Evolutionary conservation across 2,113 vertebrate genomes (phyloP), one percentile per base, ranked within the genome.

Genomic region (Phainopepla nitens): DNA sequence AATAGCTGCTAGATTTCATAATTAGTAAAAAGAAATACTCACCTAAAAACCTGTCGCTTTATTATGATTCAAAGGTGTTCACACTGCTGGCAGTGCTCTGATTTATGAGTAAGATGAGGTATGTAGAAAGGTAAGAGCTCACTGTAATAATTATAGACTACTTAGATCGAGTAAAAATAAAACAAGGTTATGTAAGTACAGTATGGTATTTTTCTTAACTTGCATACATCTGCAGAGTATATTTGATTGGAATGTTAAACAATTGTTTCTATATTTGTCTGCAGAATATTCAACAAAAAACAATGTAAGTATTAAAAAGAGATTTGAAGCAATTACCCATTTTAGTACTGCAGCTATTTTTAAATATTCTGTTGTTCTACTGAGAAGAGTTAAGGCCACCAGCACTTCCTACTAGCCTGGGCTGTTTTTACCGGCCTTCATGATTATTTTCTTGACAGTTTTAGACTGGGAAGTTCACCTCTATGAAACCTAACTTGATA

Each of bases 211-310:
- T 97, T 98, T 97, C 98, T 99, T 98, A 99, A 99, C 97, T 72
- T 15, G 12, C 57, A 47, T 94, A 99, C 99, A 99, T 99, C 96
- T 99, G 96, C 98, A 99, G 95, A 99, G 99, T 79, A 98, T 99
- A 98, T 99, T 99, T 97, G 99, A 99, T 96, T 99, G 99, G 99
- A 99, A 99, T 49, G 99, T 99, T 33, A 99, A 99, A 96, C 98
- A 99, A 85, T 98, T 99, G 85, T 99, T 99, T 96, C 98, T 99
- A 33, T 99, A 99, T 92, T 98, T 99, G 94, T 99, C 99, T 80
- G 99, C 99, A 72, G 99, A 99, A 97, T 99, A 99, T 91, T 95
- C 99, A 78, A 99, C 99, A 5, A 99, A 98, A 98, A 99, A 98
- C 97, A 99, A 99, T 84, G 99, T 99, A 98, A 99, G 99, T 98